Percentiles rank a stretch among this genome's conserved stretches.
phyloP scores from a whole-genome alignment of 2,797 vertebrate species.

The Falco novaeseelandiae region DNA sequence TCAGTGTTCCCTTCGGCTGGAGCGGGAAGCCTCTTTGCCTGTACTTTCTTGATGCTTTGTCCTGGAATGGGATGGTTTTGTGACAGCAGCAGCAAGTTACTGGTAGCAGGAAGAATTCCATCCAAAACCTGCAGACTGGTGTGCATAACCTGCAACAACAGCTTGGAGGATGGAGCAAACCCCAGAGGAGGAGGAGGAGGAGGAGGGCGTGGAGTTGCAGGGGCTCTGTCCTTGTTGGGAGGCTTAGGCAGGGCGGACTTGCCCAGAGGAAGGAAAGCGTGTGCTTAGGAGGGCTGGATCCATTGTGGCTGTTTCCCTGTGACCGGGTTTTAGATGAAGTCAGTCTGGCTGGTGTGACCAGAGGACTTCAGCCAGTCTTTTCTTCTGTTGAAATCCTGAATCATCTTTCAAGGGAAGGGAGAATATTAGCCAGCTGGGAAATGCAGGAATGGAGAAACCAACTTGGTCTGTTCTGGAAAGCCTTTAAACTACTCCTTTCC shows the following conservation, averaged over 20 bases:
- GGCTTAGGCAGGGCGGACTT: not conserved
- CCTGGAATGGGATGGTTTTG: not conserved
- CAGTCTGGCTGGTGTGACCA: not conserved
- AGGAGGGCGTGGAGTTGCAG: not conserved
- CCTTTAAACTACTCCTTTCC: not conserved
- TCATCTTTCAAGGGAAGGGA: not conserved
- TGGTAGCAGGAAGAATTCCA: not conserved
- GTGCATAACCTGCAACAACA: fast-evolving
- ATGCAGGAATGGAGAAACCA: not conserved
- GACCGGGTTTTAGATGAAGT: not conserved
- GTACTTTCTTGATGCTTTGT: not conserved
- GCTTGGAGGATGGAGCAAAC: not conserved
- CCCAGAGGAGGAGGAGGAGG: not conserved
- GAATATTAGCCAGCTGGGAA: conserved; percentile 10
- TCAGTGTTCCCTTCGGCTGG: fast-evolving
- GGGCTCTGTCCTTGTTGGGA: not conserved
- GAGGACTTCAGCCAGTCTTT: not conserved
- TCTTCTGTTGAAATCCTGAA: not conserved
- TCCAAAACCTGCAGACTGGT: fast-evolving
- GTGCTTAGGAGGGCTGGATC: not conserved
- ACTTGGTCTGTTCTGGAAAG: conserved; percentile 12
- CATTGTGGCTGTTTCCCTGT: not conserved
- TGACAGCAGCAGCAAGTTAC: not conserved
- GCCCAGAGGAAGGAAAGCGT: not conserved
- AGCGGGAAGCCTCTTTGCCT: not conserved